These are phyloP conservation scores for Pelosia muscerda DNA, from an alignment of 2,888 invertebrate species.

Conservation along the genomic window DNA sequence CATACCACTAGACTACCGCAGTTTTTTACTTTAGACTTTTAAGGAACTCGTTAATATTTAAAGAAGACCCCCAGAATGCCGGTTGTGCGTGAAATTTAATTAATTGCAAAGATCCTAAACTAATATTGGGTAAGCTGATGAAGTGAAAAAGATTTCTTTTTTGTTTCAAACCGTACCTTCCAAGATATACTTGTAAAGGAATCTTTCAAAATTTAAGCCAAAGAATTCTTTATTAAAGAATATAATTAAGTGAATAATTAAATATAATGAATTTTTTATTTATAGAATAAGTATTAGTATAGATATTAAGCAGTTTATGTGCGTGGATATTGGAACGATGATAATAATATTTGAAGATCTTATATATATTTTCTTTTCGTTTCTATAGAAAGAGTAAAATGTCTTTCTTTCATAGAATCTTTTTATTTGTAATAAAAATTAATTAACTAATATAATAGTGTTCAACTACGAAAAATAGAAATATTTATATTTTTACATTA, in stretches of 20 bases:
- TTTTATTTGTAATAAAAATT: too few relatives aligned
- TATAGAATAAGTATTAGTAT: too few relatives aligned
- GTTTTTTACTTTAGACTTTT: neutral
- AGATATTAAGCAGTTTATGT: neutral
- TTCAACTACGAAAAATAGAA: too few relatives aligned
- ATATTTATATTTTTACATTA: too few relatives aligned
- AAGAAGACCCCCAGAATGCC: slow-evolving; percentile 6
- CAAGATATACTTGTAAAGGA: slow-evolving; percentile 4
- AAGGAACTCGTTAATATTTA: slow-evolving; percentile 21
- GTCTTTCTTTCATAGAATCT: too few relatives aligned
- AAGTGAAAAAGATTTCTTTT: slow-evolving; percentile 28
- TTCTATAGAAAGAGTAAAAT: too few relatives aligned
- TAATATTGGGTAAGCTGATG: slow-evolving; percentile 39
- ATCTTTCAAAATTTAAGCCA: neutral
- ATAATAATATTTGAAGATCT: too few relatives aligned
- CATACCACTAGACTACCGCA: too few relatives aligned
- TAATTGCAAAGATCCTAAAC: slow-evolving; percentile 38
- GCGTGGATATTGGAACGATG: neutral
- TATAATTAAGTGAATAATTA: neutral
- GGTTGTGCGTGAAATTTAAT: slow-evolving; percentile 32
- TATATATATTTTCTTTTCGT: too few relatives aligned
- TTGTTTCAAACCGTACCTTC: slow-evolving; percentile 1
- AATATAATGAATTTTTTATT: neutral
- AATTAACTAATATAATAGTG: too few relatives aligned
- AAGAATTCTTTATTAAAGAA: neutral